Conservation (phyloP, 2,113 vertebrate species). For the Mirounga angustirostris region DNA sequence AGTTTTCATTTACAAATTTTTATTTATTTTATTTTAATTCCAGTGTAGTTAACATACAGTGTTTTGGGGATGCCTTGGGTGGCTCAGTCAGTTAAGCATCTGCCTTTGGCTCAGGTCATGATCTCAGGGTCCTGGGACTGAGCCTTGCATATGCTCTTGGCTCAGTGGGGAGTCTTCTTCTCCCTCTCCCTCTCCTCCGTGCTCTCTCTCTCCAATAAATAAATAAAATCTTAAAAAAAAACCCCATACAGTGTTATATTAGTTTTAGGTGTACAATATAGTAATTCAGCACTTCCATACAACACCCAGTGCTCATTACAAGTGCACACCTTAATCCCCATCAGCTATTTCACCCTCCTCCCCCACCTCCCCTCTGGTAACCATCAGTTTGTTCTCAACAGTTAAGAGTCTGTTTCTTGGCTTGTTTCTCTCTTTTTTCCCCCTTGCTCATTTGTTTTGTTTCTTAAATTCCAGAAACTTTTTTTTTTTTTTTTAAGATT, state of each 20-base stretch:
- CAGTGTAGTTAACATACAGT: not conserved
- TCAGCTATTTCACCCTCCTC: not conserved
- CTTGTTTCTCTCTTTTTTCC: not conserved
- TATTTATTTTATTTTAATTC: not conserved
- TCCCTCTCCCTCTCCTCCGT: no score
- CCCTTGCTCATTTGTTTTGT: not conserved
- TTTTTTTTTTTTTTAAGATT: no score
- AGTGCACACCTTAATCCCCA: not conserved
- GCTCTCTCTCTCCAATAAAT: no score
- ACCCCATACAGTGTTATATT: not conserved
- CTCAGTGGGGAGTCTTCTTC: no score
- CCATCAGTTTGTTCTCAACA: not conserved
- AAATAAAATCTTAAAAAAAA: no score
- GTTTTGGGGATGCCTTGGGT: not conserved
- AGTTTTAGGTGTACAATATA: not conserved
- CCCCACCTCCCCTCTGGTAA: not conserved
- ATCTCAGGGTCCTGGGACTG: no score
- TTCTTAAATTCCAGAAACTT: not conserved
- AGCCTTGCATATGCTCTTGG: no score
- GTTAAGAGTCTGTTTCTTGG: not conserved
- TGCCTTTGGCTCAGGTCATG: no score
- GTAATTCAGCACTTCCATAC: not conserved
- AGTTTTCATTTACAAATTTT: slow-evolving; percentile 33
- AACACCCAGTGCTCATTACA: not conserved
- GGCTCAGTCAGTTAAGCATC: no score